Base-by-base conservation (phyloP, 2,797 vertebrate genomes). In the Melanotaenia pygmaea region DNA sequence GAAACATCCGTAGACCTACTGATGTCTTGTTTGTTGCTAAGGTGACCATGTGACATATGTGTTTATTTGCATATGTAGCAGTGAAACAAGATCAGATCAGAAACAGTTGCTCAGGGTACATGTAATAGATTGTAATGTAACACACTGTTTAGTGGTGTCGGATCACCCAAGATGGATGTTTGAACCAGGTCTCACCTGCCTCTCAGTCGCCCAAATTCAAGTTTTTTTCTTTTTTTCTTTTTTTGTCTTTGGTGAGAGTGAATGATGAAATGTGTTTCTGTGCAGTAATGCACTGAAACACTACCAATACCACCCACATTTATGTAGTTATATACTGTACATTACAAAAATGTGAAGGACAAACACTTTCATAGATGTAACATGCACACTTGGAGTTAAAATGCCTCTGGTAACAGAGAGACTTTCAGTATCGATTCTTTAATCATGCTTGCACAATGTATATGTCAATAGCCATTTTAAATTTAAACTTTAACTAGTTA, bases 401-500 rank as follows among this genome's bases (percentile, higher is more conserved):
- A 77, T 38, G 40, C 66, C 18, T 84, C 67, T 70, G 26, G 30
- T 34, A 51, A 68, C 40, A 67, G 30, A 43, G 45, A 51, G 63
- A 83, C 78, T 80, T 85, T 67, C 37, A 47, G 59, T 45, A 79
- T 74, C 59, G 64, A 82, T 77, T 79, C 50, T 68, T 85, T 14
- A 63, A 81, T 72, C 62, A 72, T 13, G 63, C 47, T 56, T 26
- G n/a, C 60, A 76, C 38, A 22, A 51, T 30, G 57, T 72, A 74
- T 37, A 61, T 56, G 73, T 72, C 71, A 70, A 64, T 32, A 76
- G 61, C 72, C 58, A 66, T 80, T 83, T 74, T 76, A 83, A 78
- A 81, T 73, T 77, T 34, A 67, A 74, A 77, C 77, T 77, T 71
- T 76, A 78, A 84, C 76, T 74, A 82, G 64, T 82, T 77, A 72